These are phyloP conservation scores for Leucania comma DNA, from an alignment of 2,888 invertebrate species.

Conservation along the genomic window DNA sequence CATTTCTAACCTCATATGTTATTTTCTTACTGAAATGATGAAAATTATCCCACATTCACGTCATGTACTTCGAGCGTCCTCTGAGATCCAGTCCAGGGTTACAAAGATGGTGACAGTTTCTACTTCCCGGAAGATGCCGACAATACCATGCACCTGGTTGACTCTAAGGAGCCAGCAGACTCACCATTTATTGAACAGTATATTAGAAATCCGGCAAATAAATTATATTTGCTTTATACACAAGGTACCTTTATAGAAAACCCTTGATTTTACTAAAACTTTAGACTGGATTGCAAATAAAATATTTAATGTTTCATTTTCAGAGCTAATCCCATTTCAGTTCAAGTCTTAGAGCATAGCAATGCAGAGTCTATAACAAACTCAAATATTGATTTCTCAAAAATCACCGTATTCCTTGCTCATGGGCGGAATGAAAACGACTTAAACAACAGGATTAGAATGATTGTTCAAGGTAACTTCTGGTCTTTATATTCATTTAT, in stretches of 20 bases:
- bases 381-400: slow-evolving; percentile 72
- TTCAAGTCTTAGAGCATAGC: slow-evolving; percentile 67
- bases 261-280: not conserved
- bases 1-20: not conserved
- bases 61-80: slow-evolving; percentile 73
- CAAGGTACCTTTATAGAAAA: slow-evolving; percentile 66
- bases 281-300: not conserved
- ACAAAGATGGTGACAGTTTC: slow-evolving; percentile 73
- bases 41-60: slow-evolving; percentile 44
- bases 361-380: slow-evolving; percentile 64
- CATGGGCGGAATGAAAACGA: slow-evolving; percentile 82
- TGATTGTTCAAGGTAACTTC: slow-evolving; percentile 74
- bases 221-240: slow-evolving; percentile 75
- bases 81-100: slow-evolving; percentile 69
- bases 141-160: slow-evolving; percentile 68
- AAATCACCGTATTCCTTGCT: slow-evolving; percentile 73
- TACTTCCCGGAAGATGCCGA: slow-evolving; percentile 77
- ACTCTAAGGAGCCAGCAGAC: slow-evolving; percentile 70
- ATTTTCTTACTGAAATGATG: not conserved
- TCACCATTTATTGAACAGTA: slow-evolving; percentile 63
- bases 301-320: slow-evolving; percentile 41
- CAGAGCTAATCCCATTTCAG: slow-evolving; percentile 70
- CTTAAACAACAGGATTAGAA: slow-evolving; percentile 70
- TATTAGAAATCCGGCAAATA: slow-evolving; percentile 68
- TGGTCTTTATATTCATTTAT: too few species aligned